Base-by-base conservation (phyloP, 2,113 vertebrate species). In the Azemiops feae region DNA sequence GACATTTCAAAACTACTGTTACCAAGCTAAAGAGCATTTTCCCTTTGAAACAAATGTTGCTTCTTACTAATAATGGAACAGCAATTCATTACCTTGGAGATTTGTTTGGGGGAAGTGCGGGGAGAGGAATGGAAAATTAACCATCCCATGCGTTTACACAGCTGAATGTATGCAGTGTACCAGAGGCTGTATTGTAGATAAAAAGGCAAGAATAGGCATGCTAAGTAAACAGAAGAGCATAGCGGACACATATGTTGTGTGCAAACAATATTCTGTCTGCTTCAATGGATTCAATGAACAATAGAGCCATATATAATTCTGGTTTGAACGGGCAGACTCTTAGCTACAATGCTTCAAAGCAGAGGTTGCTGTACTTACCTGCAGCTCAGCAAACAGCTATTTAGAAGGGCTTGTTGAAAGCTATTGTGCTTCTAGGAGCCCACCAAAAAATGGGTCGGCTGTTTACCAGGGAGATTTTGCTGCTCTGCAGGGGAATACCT, bases 1-100 rank as follows among this genome's bases (percentile, higher is more conserved):
- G 96, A 96, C 96, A 94, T 95, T 96, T 95, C 53, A 94, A 92
- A 92, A 94, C 93, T 92, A 69, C 88, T 92, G 95, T 97, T 96
- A 95, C 93, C 95, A 96, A 88, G 96, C 93, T 90, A 94, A 94
- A n/a, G 88, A 88, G 22, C 88, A 89, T 95, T 96, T 96, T 92
- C 94, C 95, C 95, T 92, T 96, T 95, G 96, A 96, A 96, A 96
- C 95, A 92, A 93, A 94, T 95, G 95, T 96, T 96, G 93, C 91
- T 92, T 43, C 34, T 81, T 81, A 81, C 74, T 81, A 81, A 81
- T 81, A 81, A 43, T 85, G 39, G 92, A 69, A 96, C 91, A 58
- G 94, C 94, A 95, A 93, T 88, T n/a, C 94, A 90, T 95, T 96
- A 89, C 95, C 90, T 89, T 47, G 12, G 95, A 86, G 91, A 85